These are phyloP conservation scores for Melanogrammus aeglefinus DNA, from an alignment of 2,797 vertebrate genomes.

Conservation along the genomic window DNA sequence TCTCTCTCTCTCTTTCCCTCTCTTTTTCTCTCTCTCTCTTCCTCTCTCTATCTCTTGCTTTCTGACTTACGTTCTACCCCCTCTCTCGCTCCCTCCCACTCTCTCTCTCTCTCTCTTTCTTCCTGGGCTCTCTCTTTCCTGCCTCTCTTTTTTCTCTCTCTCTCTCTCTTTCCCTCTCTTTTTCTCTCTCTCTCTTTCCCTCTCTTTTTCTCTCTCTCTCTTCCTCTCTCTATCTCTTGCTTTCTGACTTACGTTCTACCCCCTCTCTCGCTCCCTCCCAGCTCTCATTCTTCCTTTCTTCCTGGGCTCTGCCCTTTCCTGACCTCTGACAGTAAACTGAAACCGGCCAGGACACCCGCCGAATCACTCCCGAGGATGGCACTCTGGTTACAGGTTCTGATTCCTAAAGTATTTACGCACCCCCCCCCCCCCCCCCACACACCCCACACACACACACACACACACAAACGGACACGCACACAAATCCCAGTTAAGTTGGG, in stretches of 20 bases:
- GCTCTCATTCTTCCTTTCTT: slow-evolving; percentile 19
- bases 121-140: too few species aligned
- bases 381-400: slow-evolving; percentile 51
- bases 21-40: slow-evolving; percentile 13
- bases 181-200: too few species aligned
- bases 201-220: too few species aligned
- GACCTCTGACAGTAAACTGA: slow-evolving; percentile 72
- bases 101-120: too few species aligned
- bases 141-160: too few species aligned
- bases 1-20: slow-evolving; percentile 10
- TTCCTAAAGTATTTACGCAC: slow-evolving; percentile 29
- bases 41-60: slow-evolving; percentile 39
- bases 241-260: too few species aligned
- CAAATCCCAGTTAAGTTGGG: not conserved
- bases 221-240: too few species aligned
- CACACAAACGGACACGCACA: slow-evolving; percentile 19
- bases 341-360: slow-evolving; percentile 64
- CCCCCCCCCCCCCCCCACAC: too few species aligned
- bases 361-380: slow-evolving; percentile 60
- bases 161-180: too few species aligned
- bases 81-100: too few species aligned
- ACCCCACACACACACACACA: not conserved
- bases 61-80: slow-evolving; percentile 41
- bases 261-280: slow-evolving; percentile 16
- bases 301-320: slow-evolving; percentile 65